Conservation (phyloP, 2,113 vertebrate genomes). For the Anser brachyrhynchus region DNA sequence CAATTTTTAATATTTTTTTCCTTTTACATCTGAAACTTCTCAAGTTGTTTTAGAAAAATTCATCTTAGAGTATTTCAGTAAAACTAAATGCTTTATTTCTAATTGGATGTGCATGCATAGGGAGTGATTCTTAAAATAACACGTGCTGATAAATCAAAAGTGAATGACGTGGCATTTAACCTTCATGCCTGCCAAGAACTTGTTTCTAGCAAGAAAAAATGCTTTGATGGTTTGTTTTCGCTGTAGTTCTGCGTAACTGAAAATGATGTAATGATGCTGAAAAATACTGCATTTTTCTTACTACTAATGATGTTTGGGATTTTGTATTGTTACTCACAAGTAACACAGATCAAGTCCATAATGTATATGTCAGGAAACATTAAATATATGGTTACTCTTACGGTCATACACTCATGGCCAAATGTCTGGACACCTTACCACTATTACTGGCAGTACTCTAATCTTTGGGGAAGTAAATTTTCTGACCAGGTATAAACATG, state of each 20-base stretch:
- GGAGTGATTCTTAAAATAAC: neutral
- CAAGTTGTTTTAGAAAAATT: neutral
- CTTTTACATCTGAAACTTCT: neutral
- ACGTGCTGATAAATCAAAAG: neutral
- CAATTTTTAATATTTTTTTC: neutral
- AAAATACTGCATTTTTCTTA: neutral
- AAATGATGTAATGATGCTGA: neutral
- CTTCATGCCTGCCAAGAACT: neutral
- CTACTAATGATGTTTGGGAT: neutral
- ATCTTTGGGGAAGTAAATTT: neutral
- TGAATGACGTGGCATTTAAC: neutral
- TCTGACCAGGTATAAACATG: neutral
- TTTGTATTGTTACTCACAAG: neutral
- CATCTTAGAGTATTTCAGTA: neutral
- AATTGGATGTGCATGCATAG: neutral
- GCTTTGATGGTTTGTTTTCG: neutral
- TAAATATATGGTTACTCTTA: neutral
- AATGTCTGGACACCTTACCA: neutral
- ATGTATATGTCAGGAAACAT: neutral
- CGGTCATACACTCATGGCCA: rapidly evolving
- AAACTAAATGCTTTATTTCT: neutral
- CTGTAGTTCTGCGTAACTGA: neutral
- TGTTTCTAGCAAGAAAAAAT: neutral
- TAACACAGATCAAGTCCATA: neutral
- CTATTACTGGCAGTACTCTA: neutral